Evolutionary conservation across 1,140 invertebrate genomes (phyloP), one percentile per base, ranked within the genome.

Genomic region (Papilio dardanus): DNA sequence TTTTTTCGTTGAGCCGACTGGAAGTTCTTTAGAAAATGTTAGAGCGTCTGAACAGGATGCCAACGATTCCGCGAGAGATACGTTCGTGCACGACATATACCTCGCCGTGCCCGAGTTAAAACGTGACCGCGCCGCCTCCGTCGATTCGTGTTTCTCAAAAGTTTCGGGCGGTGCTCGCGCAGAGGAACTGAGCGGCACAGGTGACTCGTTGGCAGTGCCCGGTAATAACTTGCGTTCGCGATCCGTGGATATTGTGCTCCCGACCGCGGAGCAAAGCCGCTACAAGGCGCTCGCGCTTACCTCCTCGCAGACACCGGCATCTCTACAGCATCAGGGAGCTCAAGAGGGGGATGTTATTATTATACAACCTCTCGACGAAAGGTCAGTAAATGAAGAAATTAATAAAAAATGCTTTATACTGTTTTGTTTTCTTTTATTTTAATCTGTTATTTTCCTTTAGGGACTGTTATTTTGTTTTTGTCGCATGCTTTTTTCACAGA

Each of bases 221-320:
- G 95, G 93, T 74, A 83, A 87, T 10, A 94, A 95, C 7, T 94
- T 96, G 3, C 94, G 98, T n/a, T 98, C 97, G 4, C 95, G 97
- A 74, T 98, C 97, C 33, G 97, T 98, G 54, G 97, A 99, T 88
- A 98, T 98, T 76, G 97, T 97, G 14, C 92, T 99, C 74, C 97
- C 98, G 0, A 98, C 97, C 0, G 96, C 97, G 66, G 96, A 97
- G 81, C 96, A 97, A 84, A 96, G 96, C 2, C 94, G 96, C 71
- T 98, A 98, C 87, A 97, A 97, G 76, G 97, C 97, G 6, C 93
- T 97, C 69, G 95, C 95, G 40, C 91, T 96, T 86, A 94, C 94
- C 2, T 91, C 94, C 0, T 88, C 91, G 21, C 91, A 94, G 73
- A 90, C 87, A 4, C 79, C 89, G 12, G 82, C 87, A 3, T 73